Percentiles rank a stretch among this genome's conserved stretches.
phyloP scores from a whole-genome alignment of 2,888 invertebrate species.

The Conomelus anceps region DNA sequence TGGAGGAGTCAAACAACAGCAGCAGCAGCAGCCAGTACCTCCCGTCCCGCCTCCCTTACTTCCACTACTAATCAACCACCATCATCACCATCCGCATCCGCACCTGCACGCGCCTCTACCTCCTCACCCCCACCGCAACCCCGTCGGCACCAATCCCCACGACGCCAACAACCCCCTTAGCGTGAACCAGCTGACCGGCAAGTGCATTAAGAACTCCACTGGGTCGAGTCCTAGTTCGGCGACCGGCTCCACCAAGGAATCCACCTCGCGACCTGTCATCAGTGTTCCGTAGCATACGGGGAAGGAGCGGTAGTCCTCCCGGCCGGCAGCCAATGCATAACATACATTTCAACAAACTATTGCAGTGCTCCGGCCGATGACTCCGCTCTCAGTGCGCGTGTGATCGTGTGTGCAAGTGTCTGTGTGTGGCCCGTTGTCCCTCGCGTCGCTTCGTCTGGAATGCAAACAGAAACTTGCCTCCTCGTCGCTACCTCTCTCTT shows the following conservation, averaged over 20 bases:
- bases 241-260: conserved; percentile 29
- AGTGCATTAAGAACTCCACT: conserved; percentile 34
- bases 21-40: conserved; percentile 31
- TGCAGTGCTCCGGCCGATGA: neutral
- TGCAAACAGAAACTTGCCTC: neutral
- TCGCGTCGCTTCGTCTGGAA: too few species aligned
- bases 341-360: neutral
- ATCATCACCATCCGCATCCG: conserved; percentile 40
- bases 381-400: neutral
- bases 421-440: too few species aligned
- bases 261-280: conserved; percentile 33
- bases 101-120: conserved; percentile 37
- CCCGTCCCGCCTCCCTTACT: conserved; percentile 40
- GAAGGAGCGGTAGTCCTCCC: conserved; percentile 29
- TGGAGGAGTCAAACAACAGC: conserved; percentile 33
- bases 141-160: conserved; percentile 84
- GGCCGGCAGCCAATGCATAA: neutral
- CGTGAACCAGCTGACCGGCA: conserved; percentile 65
- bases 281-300: conserved; percentile 35
- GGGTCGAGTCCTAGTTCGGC: conserved; percentile 25
- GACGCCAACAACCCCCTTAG: conserved; percentile 89
- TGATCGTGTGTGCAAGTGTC: too few species aligned
- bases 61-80: conserved; percentile 45
- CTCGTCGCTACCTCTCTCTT: neutral
- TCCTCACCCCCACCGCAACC: conserved; percentile 53